Conservation (phyloP, 1,140 invertebrate species). For the Maconellicoccus hirsutus region DNA sequence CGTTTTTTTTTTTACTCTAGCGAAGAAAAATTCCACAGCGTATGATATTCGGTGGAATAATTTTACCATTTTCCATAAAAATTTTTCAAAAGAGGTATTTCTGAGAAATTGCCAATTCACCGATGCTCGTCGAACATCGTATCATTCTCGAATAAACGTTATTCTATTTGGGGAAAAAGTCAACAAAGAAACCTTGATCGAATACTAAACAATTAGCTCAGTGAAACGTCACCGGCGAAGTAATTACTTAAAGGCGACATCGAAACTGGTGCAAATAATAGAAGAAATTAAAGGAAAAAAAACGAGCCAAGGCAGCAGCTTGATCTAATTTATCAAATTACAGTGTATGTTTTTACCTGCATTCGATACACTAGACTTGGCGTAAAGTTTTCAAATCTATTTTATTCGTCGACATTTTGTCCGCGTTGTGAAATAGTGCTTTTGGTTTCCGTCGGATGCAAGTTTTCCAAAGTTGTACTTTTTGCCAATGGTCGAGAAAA, state of each 20-base stretch:
- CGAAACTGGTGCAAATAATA: not conserved
- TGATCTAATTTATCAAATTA: slow-evolving; percentile 10
- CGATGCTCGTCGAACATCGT: not conserved
- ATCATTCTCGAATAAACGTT: not conserved
- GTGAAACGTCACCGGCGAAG: not conserved
- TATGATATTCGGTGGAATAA: not conserved
- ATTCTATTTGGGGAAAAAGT: too few relatives aligned
- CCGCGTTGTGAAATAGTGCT: not conserved
- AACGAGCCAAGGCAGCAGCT: not conserved
- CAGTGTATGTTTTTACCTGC: not conserved
- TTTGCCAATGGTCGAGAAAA: not conserved
- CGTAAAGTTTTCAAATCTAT: not conserved
- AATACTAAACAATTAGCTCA: too few relatives aligned
- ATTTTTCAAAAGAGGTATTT: slow-evolving; percentile 4
- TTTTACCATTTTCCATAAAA: not conserved
- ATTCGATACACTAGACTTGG: not conserved
- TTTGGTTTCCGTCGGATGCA: not conserved
- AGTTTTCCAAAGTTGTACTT: not conserved
- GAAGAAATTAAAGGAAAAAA: not conserved
- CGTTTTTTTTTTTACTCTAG: not conserved
- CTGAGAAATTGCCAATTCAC: not conserved
- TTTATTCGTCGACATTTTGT: slow-evolving; percentile 2
- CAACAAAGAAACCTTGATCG: too few relatives aligned
- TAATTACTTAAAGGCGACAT: not conserved
- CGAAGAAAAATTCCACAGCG: not conserved